Evolutionary conservation across 2,888 invertebrate genomes (phyloP).

Genomic region (Arctia plantaginis): DNA sequence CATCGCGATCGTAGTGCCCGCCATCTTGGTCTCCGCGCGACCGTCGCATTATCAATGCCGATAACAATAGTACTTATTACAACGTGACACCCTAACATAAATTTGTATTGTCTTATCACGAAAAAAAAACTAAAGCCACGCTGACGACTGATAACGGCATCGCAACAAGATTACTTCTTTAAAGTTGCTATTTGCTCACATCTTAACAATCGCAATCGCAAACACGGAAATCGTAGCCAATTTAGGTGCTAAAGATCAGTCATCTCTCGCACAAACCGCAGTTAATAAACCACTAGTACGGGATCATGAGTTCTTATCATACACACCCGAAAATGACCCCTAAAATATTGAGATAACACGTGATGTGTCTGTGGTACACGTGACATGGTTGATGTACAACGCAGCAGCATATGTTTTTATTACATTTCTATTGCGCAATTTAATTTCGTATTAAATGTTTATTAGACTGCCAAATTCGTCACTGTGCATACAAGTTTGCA

Average conservation of each 20-base stretch:
- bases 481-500: slow-evolving; percentile 3
- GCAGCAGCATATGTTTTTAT: slow-evolving; percentile 27
- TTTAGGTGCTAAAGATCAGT: slow-evolving; percentile 20
- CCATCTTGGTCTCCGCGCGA: slow-evolving; percentile 73
- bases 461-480: slow-evolving; percentile 29
- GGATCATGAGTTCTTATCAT: slow-evolving; percentile 33
- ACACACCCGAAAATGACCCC: slow-evolving; percentile 39
- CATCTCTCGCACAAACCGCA: slow-evolving; percentile 12
- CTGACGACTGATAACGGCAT: slow-evolving; percentile 69
- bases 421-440: slow-evolving; percentile 23
- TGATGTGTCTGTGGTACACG: slow-evolving; percentile 32
- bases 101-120: slow-evolving; percentile 83
- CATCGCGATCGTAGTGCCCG: slow-evolving; percentile 55
- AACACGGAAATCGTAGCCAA: not conserved
- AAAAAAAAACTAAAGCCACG: slow-evolving; percentile 69
- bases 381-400: slow-evolving; percentile 24
- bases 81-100: slow-evolving; percentile 84
- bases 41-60: slow-evolving; percentile 81
- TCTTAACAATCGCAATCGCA: slow-evolving; percentile 12
- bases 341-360: slow-evolving; percentile 39
- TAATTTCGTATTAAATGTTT: slow-evolving; percentile 25
- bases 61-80: slow-evolving; percentile 79
- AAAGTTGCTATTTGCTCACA: slow-evolving; percentile 63
- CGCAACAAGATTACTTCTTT: slow-evolving; percentile 77
- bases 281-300: slow-evolving; percentile 14